Evolutionary conservation across 2,888 invertebrate species (phyloP), one percentile per base, ranked within the genome.

Genomic region (Pinctada fucata): DNA sequence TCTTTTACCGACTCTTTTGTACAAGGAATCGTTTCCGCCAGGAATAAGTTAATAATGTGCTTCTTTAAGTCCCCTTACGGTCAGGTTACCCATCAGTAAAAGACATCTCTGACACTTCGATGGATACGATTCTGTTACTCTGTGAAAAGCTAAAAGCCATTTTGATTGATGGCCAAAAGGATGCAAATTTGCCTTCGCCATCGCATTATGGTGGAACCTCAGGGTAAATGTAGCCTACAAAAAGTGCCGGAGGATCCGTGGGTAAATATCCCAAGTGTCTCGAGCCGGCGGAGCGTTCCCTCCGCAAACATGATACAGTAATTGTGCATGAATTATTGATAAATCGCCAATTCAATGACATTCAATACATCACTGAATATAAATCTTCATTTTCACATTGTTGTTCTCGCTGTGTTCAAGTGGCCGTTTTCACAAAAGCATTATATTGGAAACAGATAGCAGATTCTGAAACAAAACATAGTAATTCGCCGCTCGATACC

Each of bases 261-360:
- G 58, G 58, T 13, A 6, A 10, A 58, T 13, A 13, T 58, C 58
- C 58, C 58, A 6, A 13, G 58, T 58, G 58, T 58, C 13, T 58
- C 58, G 8, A 6, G 13, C 6, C 13, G 58, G 13, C 8, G 58
- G 58, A 58, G 13, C 6, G 58, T 58, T 58, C 58, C 58, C 58
- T 58, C 58, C 58, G 58, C 13, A 45, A 31, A 68, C 31, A 45
- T 47, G 48, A 3, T 47, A 47, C 10, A 10, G 68, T 68, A 68
- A 68, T 68, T 68, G 68, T 47, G 10, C 47, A 68, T 68, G 68
- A 68, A 68, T 68, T 68, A 68, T 68, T 68, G 68, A 68, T 47
- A 47, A 68, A 68, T 68, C 47, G 45, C 13, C 47, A 47, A 68
- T 68, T 13, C 47, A 68, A 45, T 68, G 68, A 45, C 68, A 68